Conservation (phyloP, 2,888 invertebrate species). For the Eupithecia exiguata region DNA sequence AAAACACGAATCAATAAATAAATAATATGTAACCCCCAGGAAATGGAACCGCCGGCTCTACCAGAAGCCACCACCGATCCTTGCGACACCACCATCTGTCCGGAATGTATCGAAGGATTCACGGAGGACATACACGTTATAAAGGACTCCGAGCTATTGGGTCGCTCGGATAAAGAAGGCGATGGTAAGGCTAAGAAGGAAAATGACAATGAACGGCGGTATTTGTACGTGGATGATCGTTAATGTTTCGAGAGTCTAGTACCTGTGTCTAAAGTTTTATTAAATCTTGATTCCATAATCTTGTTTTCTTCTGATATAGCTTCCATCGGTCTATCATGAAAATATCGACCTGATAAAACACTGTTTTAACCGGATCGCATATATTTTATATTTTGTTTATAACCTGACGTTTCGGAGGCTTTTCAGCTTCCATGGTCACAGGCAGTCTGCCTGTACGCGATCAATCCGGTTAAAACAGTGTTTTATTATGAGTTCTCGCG, state of each 20-base stretch:
- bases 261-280: neutral
- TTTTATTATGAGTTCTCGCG: no score
- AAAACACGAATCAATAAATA: neutral
- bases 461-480: no score
- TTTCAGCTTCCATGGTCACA: no score
- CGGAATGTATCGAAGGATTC: conserved; percentile 20
- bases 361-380: no score
- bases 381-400: no score
- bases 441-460: no score
- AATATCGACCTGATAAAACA: no score
- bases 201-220: neutral
- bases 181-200: neutral
- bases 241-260: neutral
- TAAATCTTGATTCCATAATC: neutral
- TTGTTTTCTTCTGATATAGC: neutral
- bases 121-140: neutral
- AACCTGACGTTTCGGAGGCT: no score
- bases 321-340: neutral
- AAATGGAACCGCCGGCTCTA: conserved; percentile 7
- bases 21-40: neutral
- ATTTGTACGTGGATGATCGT: neutral
- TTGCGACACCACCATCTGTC: conserved; percentile 26
- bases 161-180: neutral
- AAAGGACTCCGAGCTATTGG: neutral
- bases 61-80: conserved; percentile 21